A percentile compares a stretch with the other conserved stretches of the same genome.
Conservation (phyloP, 2,797 vertebrate genomes). For the Sebastes melanostomus region DNA sequence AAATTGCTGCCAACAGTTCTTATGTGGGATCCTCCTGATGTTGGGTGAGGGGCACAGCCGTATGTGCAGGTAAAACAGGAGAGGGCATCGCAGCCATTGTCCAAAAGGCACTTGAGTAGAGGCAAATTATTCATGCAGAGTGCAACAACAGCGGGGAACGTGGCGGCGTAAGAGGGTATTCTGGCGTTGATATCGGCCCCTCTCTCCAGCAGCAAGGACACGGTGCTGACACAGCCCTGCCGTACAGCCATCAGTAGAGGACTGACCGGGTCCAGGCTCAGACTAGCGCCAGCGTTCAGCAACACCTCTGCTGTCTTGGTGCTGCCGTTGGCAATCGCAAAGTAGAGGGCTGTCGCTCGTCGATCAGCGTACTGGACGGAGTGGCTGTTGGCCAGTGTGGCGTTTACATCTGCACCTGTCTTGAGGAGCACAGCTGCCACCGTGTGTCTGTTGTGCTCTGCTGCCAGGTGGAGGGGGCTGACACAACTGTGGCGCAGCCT, state of each 20-base stretch:
- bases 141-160: conserved; percentile 90
- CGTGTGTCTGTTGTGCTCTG: conserved; percentile 85
- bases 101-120: conserved; percentile 90
- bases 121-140: conserved; percentile 88
- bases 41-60: conserved; percentile 83
- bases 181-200: conserved; percentile 88
- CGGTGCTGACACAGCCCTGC: conserved; percentile 84
- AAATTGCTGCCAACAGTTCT: conserved; percentile 18
- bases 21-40: conserved; percentile 30
- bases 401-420: conserved; percentile 90
- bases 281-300: conserved; percentile 89
- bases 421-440: conserved; percentile 88
- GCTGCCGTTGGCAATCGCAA: conserved; percentile 87
- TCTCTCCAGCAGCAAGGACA: conserved; percentile 87
- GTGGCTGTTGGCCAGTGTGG: conserved; percentile 82
- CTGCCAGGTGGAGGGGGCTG: conserved; percentile 94
- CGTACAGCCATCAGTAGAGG: conserved; percentile 91
- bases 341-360: conserved; percentile 88
- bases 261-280: conserved; percentile 87
- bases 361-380: conserved; percentile 88
- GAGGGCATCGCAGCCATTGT: conserved; percentile 86
- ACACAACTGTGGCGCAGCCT: conserved; percentile 89
- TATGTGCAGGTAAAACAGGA: conserved; percentile 90
- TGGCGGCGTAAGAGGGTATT: conserved; percentile 84
- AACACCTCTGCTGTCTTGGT: conserved; percentile 83